These are phyloP conservation scores for Terebella lapidaria DNA, from an alignment of 2,888 invertebrate genomes.

Conservation along the genomic window DNA sequence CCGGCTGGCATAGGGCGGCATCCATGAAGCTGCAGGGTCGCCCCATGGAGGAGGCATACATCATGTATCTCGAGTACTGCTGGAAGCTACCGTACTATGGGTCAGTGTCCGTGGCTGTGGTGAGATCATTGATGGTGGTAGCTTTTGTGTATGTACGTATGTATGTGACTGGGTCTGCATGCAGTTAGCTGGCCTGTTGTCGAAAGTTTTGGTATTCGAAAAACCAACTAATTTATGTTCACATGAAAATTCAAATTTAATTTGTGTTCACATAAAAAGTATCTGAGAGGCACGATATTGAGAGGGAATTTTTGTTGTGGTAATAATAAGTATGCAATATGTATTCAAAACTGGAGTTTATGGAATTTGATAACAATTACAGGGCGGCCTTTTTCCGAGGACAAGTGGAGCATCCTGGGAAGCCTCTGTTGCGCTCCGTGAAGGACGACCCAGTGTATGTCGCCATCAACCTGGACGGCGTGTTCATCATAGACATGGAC, in stretches of 20 bases:
- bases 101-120: not conserved
- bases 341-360: too few relatives aligned
- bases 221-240: too few relatives aligned
- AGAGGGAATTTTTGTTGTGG: too few relatives aligned
- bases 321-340: too few relatives aligned
- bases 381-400: slow-evolving; percentile 92
- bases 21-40: not conserved
- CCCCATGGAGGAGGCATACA: slow-evolving; percentile 63
- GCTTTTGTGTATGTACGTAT: slow-evolving; percentile 8
- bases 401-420: slow-evolving; percentile 85
- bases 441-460: slow-evolving; percentile 74
- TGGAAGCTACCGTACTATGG: slow-evolving; percentile 44
- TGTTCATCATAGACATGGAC: slow-evolving; percentile 42
- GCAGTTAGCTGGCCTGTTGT: too few relatives aligned
- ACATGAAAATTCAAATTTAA: too few relatives aligned
- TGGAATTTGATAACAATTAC: too few relatives aligned
- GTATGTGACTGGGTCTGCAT: not conserved
- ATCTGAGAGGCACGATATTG: too few relatives aligned
- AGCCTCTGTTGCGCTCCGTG: slow-evolving; percentile 68
- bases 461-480: slow-evolving; percentile 47
- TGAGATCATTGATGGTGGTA: not conserved
- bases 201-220: too few relatives aligned
- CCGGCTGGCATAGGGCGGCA: slow-evolving; percentile 8
- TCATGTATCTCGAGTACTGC: slow-evolving; percentile 85
- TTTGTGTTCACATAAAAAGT: too few relatives aligned